These are phyloP conservation scores for Bufo gargarizans DNA, from an alignment of 2,113 vertebrate species.

Conservation along the genomic window DNA sequence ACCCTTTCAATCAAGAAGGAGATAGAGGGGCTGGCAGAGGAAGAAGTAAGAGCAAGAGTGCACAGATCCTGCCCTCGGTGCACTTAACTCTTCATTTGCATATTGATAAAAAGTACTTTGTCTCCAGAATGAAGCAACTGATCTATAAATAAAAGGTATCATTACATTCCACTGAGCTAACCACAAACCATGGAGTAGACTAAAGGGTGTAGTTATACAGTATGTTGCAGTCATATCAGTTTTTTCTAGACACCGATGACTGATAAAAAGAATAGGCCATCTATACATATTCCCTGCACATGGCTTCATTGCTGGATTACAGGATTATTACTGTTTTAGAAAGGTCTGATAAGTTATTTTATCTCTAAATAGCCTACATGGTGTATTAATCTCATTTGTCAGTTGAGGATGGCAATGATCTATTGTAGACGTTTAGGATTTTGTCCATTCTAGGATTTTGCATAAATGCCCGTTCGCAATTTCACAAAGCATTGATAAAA, in stretches of 20 bases:
- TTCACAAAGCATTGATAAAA: conserved; percentile 37
- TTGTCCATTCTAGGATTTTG: conserved; percentile 4
- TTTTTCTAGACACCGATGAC: neutral
- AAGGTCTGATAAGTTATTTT: neutral
- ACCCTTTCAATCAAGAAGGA: no score
- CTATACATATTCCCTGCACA: neutral
- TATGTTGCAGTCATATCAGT: no score
- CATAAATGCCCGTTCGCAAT: conserved; percentile 1
- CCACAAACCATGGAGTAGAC: no score
- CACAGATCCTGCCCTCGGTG: no score
- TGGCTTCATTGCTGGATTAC: neutral
- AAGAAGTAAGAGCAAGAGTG: no score
- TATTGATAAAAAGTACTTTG: no score
- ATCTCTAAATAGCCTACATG: neutral
- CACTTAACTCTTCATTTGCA: no score
- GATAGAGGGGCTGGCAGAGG: no score
- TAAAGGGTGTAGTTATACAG: no score
- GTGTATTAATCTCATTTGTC: neutral
- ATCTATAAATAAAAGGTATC: no score
- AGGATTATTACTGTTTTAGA: neutral
- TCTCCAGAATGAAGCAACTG: no score
- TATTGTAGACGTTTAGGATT: neutral
- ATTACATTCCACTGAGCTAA: no score
- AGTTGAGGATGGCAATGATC: neutral
- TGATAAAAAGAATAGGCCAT: neutral